Evolutionary conservation across 2,113 vertebrate genomes (phyloP).

Genomic region (Albula goreensis): DNA sequence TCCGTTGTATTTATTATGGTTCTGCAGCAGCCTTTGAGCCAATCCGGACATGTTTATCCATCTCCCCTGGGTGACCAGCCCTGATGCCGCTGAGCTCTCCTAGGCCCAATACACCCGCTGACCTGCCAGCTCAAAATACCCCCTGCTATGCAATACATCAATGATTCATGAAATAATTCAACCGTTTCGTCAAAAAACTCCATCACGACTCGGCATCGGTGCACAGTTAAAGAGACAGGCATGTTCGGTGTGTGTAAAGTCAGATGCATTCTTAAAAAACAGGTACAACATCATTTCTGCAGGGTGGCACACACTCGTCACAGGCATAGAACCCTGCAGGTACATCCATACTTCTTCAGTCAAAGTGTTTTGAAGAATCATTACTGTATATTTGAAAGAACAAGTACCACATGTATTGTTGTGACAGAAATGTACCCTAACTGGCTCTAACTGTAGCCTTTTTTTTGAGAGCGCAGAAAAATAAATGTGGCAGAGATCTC

Average conservation of each 20-base stretch:
- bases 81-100: not conserved
- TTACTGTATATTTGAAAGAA: no score
- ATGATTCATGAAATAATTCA: constrained; percentile 27
- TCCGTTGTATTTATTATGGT: constrained; percentile 2
- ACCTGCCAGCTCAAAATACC: constrained; percentile 11
- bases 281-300: no score
- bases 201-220: not conserved
- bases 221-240: not conserved
- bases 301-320: no score
- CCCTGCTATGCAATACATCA: constrained; percentile 23
- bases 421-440: no score
- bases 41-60: constrained; percentile 25
- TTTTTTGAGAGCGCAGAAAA: not conserved
- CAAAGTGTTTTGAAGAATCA: no score
- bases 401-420: no score
- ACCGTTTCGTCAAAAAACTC: constrained; percentile 4
- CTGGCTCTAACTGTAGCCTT: no score
- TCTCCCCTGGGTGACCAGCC: not conserved
- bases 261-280: no score
- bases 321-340: no score
- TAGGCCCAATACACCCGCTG: not conserved
- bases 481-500: not conserved
- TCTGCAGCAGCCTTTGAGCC: constrained; percentile 25
- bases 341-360: no score
- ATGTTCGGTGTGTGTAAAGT: not conserved